Evolutionary conservation across 1,140 invertebrate species (phyloP).

Genomic region (Drosophila mojavensis): DNA sequence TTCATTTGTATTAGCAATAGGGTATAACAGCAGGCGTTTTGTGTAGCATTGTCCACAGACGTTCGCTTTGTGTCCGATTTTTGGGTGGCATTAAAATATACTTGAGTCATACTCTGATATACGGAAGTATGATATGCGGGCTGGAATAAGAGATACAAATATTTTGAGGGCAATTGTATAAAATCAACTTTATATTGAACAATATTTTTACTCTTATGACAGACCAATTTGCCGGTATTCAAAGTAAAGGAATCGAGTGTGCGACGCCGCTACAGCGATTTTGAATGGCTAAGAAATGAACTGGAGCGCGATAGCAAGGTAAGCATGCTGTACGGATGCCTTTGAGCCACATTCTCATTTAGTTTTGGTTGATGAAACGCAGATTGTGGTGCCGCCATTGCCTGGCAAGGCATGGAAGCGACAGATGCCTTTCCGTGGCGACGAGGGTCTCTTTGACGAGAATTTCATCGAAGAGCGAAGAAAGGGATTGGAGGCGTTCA

Average conservation of each 20-base stretch:
- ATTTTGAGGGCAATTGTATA: background rate
- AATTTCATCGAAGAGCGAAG: conserved; percentile 99
- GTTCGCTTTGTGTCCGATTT: conserved; percentile 25
- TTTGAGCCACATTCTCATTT: background rate
- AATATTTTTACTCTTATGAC: conserved; percentile 83
- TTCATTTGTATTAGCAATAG: background rate
- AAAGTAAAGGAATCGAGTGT: conserved; percentile 99
- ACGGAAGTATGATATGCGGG: conserved; percentile 45
- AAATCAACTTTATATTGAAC: conserved; percentile 10
- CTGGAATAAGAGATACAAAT: background rate
- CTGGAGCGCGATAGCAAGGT: conserved; percentile 99
- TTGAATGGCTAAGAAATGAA: conserved; percentile 99
- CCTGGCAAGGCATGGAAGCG: conserved; percentile 99
- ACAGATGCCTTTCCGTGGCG: conserved; percentile 98
- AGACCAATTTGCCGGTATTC: conserved; percentile 99
- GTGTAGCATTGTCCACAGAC: conserved; percentile 28
- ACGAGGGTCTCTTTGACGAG: conserved; percentile 99
- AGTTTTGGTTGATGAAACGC: background rate
- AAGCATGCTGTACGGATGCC: conserved; percentile 40
- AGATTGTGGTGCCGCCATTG: conserved; percentile 98
- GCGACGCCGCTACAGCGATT: conserved; percentile 98
- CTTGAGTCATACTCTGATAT: conserved; percentile 58
- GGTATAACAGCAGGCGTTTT: conserved; percentile 29
- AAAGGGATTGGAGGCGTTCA: conserved; percentile 98
- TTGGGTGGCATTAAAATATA: conserved; percentile 16